Percentiles rank a stretch among this genome's conserved stretches.
Evolutionary conservation across 2,888 invertebrate species (phyloP).

Genomic region (Augochlorella aurata): DNA sequence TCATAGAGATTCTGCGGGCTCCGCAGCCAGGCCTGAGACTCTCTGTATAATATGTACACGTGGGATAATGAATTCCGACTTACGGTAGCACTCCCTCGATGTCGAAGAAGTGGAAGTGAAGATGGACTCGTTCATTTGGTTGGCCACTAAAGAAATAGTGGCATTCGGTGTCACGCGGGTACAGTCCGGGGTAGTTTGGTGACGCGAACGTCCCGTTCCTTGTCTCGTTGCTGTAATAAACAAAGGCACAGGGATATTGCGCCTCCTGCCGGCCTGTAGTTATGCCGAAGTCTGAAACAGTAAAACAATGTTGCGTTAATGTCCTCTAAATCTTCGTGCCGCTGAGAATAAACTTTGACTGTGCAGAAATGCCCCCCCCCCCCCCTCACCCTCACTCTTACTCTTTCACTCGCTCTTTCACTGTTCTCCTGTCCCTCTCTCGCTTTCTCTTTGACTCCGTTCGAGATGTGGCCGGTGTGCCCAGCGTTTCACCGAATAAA

Average conservation of each 20-base stretch:
- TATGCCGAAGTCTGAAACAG: conserved; percentile 92
- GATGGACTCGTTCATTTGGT: conserved; percentile 89
- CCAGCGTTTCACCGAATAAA: conserved; percentile 29
- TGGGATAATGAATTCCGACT: conserved; percentile 80
- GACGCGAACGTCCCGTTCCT: conserved; percentile 92
- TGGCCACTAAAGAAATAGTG: conserved; percentile 95
- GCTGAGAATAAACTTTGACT: conserved; percentile 32
- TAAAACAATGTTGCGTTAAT: conserved; percentile 62
- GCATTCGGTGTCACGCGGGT: conserved; percentile 94
- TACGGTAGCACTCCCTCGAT: conserved; percentile 97
- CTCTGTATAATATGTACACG: background rate
- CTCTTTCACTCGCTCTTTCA: background rate
- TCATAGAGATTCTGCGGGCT: background rate
- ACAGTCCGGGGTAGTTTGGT: conserved; percentile 95
- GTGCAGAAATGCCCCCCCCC: background rate
- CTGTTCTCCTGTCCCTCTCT: background rate
- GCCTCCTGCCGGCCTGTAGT: conserved; percentile 90
- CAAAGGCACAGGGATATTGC: conserved; percentile 92
- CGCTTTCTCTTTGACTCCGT: background rate
- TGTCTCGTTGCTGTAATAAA: conserved; percentile 91
- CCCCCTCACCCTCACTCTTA: background rate
- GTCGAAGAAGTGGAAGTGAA: conserved; percentile 95
- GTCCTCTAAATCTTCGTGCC: conserved; percentile 27
- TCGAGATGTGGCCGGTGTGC: background rate
- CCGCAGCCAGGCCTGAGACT: background rate